phyloP scores from a whole-genome alignment of 2,797 vertebrate genomes.

The Brachymystax lenok region DNA sequence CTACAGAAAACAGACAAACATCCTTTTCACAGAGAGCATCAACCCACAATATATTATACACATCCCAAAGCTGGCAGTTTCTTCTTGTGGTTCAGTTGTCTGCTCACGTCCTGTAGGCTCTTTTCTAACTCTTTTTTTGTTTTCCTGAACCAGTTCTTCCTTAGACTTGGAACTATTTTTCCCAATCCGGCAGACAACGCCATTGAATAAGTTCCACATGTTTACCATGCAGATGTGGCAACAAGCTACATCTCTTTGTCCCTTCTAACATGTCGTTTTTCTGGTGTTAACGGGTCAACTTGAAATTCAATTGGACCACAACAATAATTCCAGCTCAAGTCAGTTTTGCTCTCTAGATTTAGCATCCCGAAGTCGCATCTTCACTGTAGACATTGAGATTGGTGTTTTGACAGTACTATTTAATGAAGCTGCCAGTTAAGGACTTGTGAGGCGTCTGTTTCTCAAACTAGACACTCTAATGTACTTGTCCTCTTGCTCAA shows the following conservation, averaged over 20 bases:
- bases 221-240: neutral
- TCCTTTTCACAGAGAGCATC: neutral
- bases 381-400: no score
- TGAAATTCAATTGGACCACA: neutral
- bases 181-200: constrained; percentile 73
- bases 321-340: neutral
- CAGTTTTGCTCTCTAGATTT: neutral
- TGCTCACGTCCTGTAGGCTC: constrained; percentile 83
- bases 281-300: neutral
- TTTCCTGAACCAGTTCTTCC: constrained; percentile 84
- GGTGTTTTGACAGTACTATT: no score
- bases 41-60: neutral
- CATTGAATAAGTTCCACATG: neutral
- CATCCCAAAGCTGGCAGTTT: constrained; percentile 68
- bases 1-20: neutral
- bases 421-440: no score
- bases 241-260: neutral
- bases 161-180: constrained; percentile 84
- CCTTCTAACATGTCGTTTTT: neutral
- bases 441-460: no score
- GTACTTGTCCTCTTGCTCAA: no score
- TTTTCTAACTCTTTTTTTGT: constrained; percentile 84
- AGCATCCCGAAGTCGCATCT: no score
- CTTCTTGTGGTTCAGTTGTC: constrained; percentile 81
- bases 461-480: no score